Conservation (phyloP, 2,888 invertebrate species). For the Caenorhabditis sp. region DNA sequence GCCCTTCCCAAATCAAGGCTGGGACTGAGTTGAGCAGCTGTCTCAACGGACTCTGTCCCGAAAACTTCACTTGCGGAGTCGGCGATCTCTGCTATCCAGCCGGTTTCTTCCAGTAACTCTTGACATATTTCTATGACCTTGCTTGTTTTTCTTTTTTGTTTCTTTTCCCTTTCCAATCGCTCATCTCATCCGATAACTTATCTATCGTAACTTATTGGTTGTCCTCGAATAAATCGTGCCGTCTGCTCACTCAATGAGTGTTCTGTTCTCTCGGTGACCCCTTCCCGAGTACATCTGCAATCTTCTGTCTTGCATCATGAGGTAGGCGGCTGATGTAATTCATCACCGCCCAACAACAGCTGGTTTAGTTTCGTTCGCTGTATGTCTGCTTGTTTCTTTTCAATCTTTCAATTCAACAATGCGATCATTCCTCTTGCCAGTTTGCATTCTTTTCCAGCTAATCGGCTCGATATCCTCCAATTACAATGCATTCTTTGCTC, state of each 20-base stretch:
- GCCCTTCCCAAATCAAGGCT: conserved; percentile 37
- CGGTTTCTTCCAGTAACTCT: conserved; percentile 40
- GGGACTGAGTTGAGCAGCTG: conserved; percentile 42
- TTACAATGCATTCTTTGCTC: conserved; percentile 53
- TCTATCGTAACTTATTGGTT: conserved; percentile 15
- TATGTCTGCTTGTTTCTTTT: conserved; percentile 61
- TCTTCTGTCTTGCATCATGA: conserved; percentile 41
- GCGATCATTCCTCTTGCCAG: conserved; percentile 10
- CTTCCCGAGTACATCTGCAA: conserved; percentile 31
- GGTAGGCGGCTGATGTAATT: conserved; percentile 42
- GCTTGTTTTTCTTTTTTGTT: conserved; percentile 18
- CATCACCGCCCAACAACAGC: conserved; percentile 56
- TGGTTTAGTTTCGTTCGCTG: conserved; percentile 56
- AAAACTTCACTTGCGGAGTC: conserved; percentile 59
- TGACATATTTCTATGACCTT: background rate
- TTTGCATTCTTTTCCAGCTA: conserved; percentile 22
- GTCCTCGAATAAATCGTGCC: background rate
- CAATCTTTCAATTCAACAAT: conserved; percentile 46
- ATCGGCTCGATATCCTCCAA: conserved; percentile 1
- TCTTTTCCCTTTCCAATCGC: background rate
- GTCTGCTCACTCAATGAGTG: background rate
- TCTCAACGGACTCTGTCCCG: conserved; percentile 53
- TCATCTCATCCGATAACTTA: conserved; percentile 14
- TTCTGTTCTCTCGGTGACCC: conserved; percentile 7
- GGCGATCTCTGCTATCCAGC: conserved; percentile 68